Conservation (phyloP, 2,888 invertebrate species). For the Agriotes lineatus region DNA sequence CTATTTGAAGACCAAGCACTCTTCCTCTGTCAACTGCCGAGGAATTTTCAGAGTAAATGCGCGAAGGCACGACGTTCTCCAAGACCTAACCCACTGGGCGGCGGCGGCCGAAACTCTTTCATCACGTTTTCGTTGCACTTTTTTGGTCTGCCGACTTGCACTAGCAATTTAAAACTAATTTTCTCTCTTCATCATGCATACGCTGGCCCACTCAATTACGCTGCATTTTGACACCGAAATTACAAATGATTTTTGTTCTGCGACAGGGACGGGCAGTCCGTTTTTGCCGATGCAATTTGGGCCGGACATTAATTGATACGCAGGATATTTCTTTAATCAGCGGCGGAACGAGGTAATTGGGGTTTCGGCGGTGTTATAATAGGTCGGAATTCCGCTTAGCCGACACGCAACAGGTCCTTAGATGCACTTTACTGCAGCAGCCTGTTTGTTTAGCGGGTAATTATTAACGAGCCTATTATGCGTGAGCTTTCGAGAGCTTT, state of each 20-base stretch:
- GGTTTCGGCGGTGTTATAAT: constrained; percentile 25
- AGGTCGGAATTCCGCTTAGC: constrained; percentile 11
- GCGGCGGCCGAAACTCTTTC: constrained; percentile 52
- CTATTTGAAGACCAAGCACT: constrained; percentile 22
- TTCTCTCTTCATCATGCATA: constrained; percentile 39
- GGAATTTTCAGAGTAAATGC: constrained; percentile 31
- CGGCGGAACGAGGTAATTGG: constrained; percentile 26
- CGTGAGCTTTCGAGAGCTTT: too few species aligned
- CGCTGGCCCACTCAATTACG: constrained; percentile 38
- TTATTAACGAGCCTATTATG: constrained; percentile 19
- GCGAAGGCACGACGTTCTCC: constrained; percentile 25
- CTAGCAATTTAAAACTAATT: constrained; percentile 45
- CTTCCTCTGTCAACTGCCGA: constrained; percentile 30
- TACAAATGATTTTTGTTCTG: constrained; percentile 35
- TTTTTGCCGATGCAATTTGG: constrained; percentile 18
- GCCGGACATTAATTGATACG: constrained; percentile 29
- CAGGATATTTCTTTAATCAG: constrained; percentile 28
- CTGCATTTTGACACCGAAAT: constrained; percentile 42
- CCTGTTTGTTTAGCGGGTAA: constrained; percentile 20
- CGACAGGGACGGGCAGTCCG: not conserved
- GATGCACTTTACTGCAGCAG: not conserved
- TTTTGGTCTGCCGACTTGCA: constrained; percentile 37
- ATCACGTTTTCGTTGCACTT: constrained; percentile 48
- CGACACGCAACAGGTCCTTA: not conserved
- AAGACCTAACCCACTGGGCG: constrained; percentile 32